These are phyloP conservation scores for Psittacula derbiana DNA, from an alignment of 2,797 vertebrate genomes.

Conservation along the genomic window DNA sequence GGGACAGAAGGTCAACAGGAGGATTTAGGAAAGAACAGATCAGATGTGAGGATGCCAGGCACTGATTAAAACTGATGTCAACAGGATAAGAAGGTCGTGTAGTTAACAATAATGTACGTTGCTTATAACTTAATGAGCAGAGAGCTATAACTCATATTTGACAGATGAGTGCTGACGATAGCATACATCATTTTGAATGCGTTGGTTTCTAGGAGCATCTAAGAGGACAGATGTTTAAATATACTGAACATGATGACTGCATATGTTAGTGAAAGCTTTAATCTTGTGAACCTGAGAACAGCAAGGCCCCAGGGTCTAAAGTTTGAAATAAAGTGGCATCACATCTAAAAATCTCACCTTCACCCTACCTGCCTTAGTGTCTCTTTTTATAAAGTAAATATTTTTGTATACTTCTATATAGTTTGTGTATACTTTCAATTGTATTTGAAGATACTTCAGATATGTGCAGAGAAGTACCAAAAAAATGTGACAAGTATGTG, in stretches of 20 bases:
- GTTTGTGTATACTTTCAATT: not conserved
- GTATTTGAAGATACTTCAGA: not conserved
- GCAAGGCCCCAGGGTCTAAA: not conserved
- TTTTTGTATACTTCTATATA: not conserved
- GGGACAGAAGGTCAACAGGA: not conserved
- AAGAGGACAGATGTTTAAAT: not conserved
- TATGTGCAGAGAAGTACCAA: not conserved
- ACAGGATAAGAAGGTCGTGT: not conserved
- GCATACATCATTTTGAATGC: not conserved
- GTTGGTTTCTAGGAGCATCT: not conserved
- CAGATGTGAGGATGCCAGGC: not conserved
- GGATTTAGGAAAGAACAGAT: not conserved
- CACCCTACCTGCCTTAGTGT: not conserved
- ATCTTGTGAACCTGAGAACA: not conserved
- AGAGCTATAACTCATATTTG: not conserved
- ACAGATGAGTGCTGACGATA: not conserved
- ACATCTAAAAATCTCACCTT: not conserved
- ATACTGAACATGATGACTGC: not conserved
- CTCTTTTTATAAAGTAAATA: not conserved
- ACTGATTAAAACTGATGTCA: not conserved
- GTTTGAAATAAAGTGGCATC: not conserved
- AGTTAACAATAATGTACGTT: not conserved
- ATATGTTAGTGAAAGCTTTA: not conserved
- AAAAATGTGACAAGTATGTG: not conserved
- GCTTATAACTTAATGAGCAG: not conserved